Evolutionary conservation across 1,140 invertebrate species (phyloP).

Genomic region (Drosophila persimilis): DNA sequence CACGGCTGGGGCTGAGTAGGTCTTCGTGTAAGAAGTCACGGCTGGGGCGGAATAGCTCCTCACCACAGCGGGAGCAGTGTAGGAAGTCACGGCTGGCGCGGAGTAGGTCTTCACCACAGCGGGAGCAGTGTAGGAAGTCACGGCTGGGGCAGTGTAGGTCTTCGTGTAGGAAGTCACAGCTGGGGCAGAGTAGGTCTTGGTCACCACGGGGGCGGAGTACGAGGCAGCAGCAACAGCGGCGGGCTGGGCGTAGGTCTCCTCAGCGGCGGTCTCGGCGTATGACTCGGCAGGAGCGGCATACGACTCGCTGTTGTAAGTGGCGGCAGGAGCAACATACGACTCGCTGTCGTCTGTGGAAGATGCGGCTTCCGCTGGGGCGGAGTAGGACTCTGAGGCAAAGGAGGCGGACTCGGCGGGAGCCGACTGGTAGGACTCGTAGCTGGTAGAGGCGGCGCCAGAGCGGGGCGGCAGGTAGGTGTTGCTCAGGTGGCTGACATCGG

Average conservation of each 20-base stretch:
- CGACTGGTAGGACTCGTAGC: conserved; percentile 47
- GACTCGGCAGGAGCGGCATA: conserved; percentile 40
- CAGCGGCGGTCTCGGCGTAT: conserved; percentile 18
- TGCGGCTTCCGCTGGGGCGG: too few species aligned
- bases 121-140: conserved; percentile 9
- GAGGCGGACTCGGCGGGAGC: conserved; percentile 20
- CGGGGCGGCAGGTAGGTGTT: conserved; percentile 65
- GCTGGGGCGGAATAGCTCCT: conserved; percentile 29
- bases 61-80: conserved; percentile 34
- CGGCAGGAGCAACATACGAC: conserved; percentile 43
- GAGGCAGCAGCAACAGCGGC: conserved; percentile 24
- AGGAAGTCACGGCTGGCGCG: conserved; percentile 25
- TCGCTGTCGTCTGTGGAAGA: conserved; percentile 18
- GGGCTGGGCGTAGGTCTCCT: conserved; percentile 35
- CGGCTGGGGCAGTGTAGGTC: neutral
- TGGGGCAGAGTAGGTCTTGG: conserved; percentile 22
- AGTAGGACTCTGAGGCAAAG: neutral
- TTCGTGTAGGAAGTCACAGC: conserved; percentile 12
- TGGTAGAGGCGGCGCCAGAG: conserved; percentile 24
- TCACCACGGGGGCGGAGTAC: conserved; percentile 4
- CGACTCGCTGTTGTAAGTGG: conserved; percentile 16
- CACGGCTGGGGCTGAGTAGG: conserved; percentile 19
- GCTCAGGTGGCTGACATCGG: conserved; percentile 69
- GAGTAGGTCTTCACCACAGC: conserved; percentile 21
- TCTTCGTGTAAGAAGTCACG: conserved; percentile 26